phyloP scores from a whole-genome alignment of 2,113 vertebrate genomes.

The Chascanopsetta lugubris region DNA sequence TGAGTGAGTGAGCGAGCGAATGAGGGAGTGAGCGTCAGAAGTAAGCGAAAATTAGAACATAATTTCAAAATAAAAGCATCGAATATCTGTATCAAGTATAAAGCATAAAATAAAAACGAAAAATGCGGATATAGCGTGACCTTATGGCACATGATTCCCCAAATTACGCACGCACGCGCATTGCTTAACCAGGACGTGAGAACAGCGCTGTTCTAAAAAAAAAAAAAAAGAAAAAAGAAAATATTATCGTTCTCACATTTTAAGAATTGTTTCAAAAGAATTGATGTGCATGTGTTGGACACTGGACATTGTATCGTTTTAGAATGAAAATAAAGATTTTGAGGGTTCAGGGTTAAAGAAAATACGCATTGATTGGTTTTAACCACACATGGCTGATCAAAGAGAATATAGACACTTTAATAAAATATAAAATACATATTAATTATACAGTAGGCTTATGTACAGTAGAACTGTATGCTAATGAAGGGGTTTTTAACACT shows the following conservation, averaged over 20 bases:
- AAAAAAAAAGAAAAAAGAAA: background rate
- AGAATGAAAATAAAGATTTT: background rate
- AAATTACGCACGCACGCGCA: background rate
- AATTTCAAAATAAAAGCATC: background rate
- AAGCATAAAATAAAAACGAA: background rate
- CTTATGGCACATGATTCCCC: background rate
- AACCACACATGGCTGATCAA: constrained; percentile 76
- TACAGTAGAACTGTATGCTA: constrained; percentile 74
- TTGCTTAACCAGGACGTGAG: too few species aligned
- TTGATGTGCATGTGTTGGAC: constrained; percentile 24
- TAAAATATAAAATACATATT: constrained; percentile 82
- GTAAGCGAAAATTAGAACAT: background rate
- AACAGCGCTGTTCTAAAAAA: background rate
- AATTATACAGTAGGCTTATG: constrained; percentile 76
- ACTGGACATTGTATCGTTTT: background rate
- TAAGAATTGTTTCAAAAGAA: too few species aligned
- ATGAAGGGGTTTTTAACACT: constrained; percentile 72
- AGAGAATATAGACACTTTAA: constrained; percentile 83
- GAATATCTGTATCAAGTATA: background rate
- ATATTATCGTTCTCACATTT: too few species aligned
- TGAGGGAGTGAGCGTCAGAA: too few species aligned
- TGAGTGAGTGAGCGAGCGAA: background rate
- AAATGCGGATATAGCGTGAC: background rate
- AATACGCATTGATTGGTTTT: constrained; percentile 60
- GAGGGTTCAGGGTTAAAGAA: constrained; percentile 18